Percentiles rank a stretch among this genome's conserved stretches.
Conservation (phyloP, 2,888 invertebrate species). For the Calliopum simillimum region DNA sequence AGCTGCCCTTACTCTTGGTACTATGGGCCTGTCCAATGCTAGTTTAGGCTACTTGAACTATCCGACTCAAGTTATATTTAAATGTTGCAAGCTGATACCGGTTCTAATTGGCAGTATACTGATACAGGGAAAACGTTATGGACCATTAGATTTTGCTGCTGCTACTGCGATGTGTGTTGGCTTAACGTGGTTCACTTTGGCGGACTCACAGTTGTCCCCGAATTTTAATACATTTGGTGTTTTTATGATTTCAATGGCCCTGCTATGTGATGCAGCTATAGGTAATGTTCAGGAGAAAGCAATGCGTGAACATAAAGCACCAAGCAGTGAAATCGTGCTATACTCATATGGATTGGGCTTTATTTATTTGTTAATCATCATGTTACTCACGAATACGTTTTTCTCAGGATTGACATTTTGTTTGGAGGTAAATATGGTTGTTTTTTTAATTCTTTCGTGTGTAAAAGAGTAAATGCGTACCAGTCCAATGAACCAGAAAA, state of each 20-base stretch:
- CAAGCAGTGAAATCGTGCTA: constrained; percentile 91
- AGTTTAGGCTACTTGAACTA: constrained; percentile 95
- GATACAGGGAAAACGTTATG: constrained; percentile 90
- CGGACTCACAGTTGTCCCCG: constrained; percentile 81
- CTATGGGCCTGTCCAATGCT: constrained; percentile 96
- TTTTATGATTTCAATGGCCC: constrained; percentile 82
- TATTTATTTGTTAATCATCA: constrained; percentile 80
- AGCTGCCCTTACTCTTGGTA: constrained; percentile 89
- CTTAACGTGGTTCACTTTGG: constrained; percentile 89
- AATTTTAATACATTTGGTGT: constrained; percentile 79
- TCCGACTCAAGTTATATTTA: constrained; percentile 97
- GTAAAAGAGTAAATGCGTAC: neutral
- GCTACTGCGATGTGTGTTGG: constrained; percentile 90
- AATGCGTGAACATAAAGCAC: constrained; percentile 85
- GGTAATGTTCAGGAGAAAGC: constrained; percentile 98
- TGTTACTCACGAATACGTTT: constrained; percentile 80
- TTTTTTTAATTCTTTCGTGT: neutral
- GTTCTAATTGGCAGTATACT: constrained; percentile 94
- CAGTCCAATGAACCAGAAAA: neutral
- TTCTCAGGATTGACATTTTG: constrained; percentile 82
- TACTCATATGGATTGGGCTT: constrained; percentile 93
- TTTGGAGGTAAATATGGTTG: constrained; percentile 72
- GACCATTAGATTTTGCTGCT: constrained; percentile 84
- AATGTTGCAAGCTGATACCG: constrained; percentile 96
- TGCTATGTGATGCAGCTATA: constrained; percentile 94